Conservation (phyloP, 2,113 vertebrate genomes). For the Bubo bubo region DNA sequence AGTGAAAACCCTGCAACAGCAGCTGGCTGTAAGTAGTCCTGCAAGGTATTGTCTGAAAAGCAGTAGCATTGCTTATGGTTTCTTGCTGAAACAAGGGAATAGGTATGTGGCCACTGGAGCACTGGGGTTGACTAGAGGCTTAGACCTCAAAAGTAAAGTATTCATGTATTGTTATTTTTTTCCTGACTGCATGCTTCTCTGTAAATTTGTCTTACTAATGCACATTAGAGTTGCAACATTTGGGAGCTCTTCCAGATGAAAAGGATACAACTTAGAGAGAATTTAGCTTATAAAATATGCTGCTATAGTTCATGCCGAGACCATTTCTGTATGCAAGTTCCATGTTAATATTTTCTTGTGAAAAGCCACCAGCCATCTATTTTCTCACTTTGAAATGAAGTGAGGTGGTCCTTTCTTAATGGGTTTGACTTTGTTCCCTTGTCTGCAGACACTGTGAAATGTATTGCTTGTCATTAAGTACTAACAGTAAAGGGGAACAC, state of each 20-base stretch:
- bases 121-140: background rate
- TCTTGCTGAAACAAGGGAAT: background rate
- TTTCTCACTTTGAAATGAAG: background rate
- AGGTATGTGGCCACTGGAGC: background rate
- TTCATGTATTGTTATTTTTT: background rate
- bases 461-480: background rate
- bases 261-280: background rate
- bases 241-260: background rate
- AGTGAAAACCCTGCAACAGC: slow-evolving; percentile 89
- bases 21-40: slow-evolving; percentile 88
- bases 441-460: background rate
- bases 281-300: accelerated
- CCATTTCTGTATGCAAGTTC: background rate
- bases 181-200: background rate
- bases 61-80: background rate
- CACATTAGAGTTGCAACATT: background rate
- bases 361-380: accelerated
- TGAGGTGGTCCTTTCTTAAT: background rate
- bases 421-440: background rate
- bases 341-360: background rate
- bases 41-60: background rate
- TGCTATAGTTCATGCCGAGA: background rate
- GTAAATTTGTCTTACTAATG: background rate
- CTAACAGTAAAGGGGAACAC: background rate
- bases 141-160: accelerated